These are phyloP conservation scores for Caenorhabditis tropicalis DNA, from an alignment of 1,140 invertebrate species.

Conservation along the genomic window DNA sequence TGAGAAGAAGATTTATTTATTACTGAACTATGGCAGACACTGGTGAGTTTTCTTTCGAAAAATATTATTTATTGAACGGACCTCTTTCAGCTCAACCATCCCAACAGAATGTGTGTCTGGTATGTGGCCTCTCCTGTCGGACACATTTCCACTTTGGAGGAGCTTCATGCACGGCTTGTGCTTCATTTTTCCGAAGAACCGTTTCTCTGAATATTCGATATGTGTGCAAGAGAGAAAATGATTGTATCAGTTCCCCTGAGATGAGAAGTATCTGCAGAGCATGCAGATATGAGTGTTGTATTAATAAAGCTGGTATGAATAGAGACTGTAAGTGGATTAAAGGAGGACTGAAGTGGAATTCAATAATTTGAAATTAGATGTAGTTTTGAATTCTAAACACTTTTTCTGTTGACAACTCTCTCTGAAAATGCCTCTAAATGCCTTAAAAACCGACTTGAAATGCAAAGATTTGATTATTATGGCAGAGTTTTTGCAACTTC, in stretches of 20 bases:
- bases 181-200: neutral
- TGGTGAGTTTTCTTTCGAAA: too few relatives aligned
- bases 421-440: too few relatives aligned
- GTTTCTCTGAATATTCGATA: neutral
- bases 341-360: too few relatives aligned
- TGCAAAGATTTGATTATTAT: too few relatives aligned
- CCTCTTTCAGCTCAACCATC: neutral
- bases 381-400: too few relatives aligned
- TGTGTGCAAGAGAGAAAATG: neutral
- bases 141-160: constrained; percentile 2
- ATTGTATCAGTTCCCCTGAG: constrained; percentile 4
- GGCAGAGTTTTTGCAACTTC: too few relatives aligned
- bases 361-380: too few relatives aligned
- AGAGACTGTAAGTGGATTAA: neutral
- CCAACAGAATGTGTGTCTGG: neutral
- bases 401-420: too few relatives aligned
- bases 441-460: too few relatives aligned
- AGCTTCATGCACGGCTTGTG: neutral
- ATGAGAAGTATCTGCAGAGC: neutral
- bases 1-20: too few relatives aligned
- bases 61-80: too few relatives aligned
- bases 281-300: constrained; percentile 8
- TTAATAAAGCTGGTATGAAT: neutral
- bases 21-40: too few relatives aligned
- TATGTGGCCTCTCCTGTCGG: neutral